These are phyloP conservation scores for Mola mola DNA, from an alignment of 2,113 vertebrate genomes.

Conservation along the genomic window DNA sequence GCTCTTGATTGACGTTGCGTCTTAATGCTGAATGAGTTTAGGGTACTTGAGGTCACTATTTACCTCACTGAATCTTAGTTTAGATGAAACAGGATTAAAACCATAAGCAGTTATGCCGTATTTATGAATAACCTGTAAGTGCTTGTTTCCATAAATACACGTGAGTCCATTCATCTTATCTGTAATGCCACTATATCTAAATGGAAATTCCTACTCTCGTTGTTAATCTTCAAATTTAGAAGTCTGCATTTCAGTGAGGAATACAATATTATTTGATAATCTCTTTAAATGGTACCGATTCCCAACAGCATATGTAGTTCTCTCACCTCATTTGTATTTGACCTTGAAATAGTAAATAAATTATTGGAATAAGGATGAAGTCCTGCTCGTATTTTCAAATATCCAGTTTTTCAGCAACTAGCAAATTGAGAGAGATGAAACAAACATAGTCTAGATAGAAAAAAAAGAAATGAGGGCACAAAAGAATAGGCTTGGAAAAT, in stretches of 20 bases:
- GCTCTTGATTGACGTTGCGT: conserved; percentile 63
- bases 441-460: conserved; percentile 42
- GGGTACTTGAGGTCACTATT: conserved; percentile 64
- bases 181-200: conserved; percentile 42
- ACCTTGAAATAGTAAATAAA: conserved; percentile 30
- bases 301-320: conserved; percentile 40
- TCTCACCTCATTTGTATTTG: conserved; percentile 47
- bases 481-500: conserved; percentile 67
- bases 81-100: conserved; percentile 62
- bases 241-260: conserved; percentile 26
- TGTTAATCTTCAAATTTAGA: conserved; percentile 52
- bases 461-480: conserved; percentile 33
- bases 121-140: conserved; percentile 70
- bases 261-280: conserved; percentile 46
- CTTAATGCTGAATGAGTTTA: conserved; percentile 62
- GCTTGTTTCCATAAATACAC: conserved; percentile 76
- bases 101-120: conserved; percentile 45
- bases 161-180: conserved; percentile 69
- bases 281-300: conserved; percentile 48
- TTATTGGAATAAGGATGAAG: conserved; percentile 41
- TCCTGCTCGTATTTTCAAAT: conserved; percentile 49
- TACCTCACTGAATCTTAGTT: conserved; percentile 71
- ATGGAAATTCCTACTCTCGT: conserved; percentile 45
- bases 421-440: conserved; percentile 71
- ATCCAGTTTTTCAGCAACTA: conserved; percentile 61